Percentiles rank a stretch among this genome's conserved stretches.
Evolutionary conservation across 2,888 invertebrate species (phyloP).

Genomic region (Chrysina gloriosa): DNA sequence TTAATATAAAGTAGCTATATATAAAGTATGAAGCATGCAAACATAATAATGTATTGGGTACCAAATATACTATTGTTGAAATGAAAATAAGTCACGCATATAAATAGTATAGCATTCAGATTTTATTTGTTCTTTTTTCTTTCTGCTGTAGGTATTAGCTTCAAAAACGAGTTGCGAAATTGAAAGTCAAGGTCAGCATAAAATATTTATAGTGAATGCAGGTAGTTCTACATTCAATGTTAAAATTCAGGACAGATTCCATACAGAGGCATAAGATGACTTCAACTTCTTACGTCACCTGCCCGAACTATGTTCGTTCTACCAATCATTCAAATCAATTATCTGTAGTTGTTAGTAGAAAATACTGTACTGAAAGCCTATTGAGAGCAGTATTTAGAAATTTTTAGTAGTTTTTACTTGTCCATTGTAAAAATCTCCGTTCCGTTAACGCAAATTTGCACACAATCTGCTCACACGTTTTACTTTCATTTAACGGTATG

Average conservation of each 20-base stretch:
- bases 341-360: constrained; percentile 1
- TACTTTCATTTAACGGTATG: constrained; percentile 34
- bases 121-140: not conserved
- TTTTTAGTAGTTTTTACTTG: constrained; percentile 10
- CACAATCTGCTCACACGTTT: constrained; percentile 32
- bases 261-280: not conserved
- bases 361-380: not conserved
- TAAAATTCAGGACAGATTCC: not conserved
- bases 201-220: not conserved
- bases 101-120: not conserved
- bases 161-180: constrained; percentile 5
- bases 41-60: no score
- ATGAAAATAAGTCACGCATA: no score
- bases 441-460: constrained; percentile 19
- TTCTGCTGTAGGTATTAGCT: constrained; percentile 5
- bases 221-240: constrained; percentile 12
- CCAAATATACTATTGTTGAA: no score
- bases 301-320: not conserved
- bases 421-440: constrained; percentile 18
- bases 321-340: not conserved
- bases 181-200: constrained; percentile 27
- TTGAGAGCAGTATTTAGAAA: not conserved
- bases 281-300: not conserved
- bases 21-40: no score
- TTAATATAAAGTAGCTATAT: no score